Conservation (phyloP, 2,797 vertebrate genomes). For the Sebastes matsubarae region DNA sequence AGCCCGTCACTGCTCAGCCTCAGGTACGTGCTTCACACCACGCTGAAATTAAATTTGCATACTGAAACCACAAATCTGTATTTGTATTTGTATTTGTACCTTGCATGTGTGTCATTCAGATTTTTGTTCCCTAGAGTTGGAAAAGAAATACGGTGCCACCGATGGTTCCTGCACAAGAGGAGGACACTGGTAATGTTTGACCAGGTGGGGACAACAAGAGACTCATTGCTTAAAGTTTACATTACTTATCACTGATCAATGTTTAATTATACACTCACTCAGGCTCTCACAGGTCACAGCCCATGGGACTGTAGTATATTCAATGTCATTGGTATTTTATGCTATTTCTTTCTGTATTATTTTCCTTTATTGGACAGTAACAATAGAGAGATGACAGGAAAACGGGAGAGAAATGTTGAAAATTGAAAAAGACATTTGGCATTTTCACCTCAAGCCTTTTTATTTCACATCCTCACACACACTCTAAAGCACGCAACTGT, state of each 20-base stretch:
- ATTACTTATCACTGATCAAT: neutral
- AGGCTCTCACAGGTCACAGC: neutral
- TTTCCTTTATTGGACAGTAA: neutral
- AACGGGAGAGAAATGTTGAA: neutral
- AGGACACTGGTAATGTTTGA: neutral
- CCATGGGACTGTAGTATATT: too few species aligned
- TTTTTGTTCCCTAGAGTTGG: neutral
- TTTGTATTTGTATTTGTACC: neutral
- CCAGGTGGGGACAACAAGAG: neutral
- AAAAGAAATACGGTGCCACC: neutral
- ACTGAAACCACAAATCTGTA: neutral
- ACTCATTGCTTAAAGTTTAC: neutral
- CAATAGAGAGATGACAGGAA: neutral
- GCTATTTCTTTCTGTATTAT: neutral
- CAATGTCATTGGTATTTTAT: neutral
- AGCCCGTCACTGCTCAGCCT: neutral
- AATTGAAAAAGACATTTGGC: too few species aligned
- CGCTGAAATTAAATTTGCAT: neutral
- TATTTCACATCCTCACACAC: neutral
- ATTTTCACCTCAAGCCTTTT: neutral
- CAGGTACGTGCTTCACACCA: neutral
- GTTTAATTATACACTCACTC: neutral
- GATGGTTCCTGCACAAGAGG: neutral
- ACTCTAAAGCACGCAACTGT: neutral
- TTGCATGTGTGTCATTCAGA: neutral